Conservation (phyloP, 2,113 vertebrate genomes). For the Nycticorax nycticorax region DNA sequence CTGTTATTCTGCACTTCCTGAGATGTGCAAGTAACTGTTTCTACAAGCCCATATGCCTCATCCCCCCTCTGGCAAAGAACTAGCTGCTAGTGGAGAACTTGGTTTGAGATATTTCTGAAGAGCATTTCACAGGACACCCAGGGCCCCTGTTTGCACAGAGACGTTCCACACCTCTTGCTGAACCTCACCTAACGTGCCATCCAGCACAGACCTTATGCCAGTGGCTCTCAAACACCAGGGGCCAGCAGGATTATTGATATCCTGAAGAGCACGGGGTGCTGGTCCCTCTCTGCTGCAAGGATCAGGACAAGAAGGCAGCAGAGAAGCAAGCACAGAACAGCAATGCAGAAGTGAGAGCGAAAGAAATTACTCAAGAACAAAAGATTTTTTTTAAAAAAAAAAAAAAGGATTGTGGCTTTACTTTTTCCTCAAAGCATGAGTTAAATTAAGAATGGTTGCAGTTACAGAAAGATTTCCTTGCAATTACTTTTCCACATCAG, state of each 20-base stretch:
- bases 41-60: not conserved
- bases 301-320: not conserved
- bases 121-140: not conserved
- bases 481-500: not conserved
- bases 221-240: not conserved
- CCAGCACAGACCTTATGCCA: rapidly evolving
- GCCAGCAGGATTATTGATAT: not conserved
- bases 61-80: not conserved
- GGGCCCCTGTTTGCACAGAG: not conserved
- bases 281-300: not conserved
- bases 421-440: not conserved
- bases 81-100: not conserved
- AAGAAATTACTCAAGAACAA: not conserved
- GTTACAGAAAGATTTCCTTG: not conserved
- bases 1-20: not conserved
- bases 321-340: not conserved
- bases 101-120: not conserved
- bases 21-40: not conserved
- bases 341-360: constrained; percentile 12
- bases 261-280: not conserved
- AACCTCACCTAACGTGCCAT: not conserved
- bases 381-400: not conserved
- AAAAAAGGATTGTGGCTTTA: not conserved
- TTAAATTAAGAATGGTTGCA: not conserved
- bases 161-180: not conserved